A percentile compares a stretch with the other conserved stretches of the same genome.
Conservation (phyloP, 1,140 invertebrate species). For the Colletes gigas region DNA sequence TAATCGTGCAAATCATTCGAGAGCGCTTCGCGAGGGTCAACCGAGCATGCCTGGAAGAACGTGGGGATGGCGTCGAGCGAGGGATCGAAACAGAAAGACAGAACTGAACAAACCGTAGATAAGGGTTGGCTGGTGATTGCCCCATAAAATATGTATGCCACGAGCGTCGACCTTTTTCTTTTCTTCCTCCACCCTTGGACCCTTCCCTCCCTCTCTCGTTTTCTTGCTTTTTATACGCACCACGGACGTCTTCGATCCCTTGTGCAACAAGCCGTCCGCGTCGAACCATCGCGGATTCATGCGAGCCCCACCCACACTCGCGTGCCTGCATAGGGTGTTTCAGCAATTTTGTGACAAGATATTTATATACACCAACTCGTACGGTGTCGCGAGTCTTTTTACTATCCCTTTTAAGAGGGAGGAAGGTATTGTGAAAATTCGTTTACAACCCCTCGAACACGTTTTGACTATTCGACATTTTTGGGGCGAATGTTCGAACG, state of each 20-base stretch:
- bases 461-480: too few relatives aligned
- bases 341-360: neutral
- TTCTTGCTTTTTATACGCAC: slow-evolving; percentile 47
- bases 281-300: slow-evolving; percentile 36
- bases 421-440: too few relatives aligned
- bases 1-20: slow-evolving; percentile 70
- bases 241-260: slow-evolving; percentile 58
- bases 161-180: slow-evolving; percentile 70
- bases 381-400: too few relatives aligned
- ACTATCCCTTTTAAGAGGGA: too few relatives aligned
- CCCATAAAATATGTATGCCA: slow-evolving; percentile 80
- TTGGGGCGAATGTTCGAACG: too few relatives aligned
- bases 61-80: slow-evolving; percentile 19
- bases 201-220: neutral
- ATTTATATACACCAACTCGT: too few relatives aligned
- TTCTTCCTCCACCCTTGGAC: slow-evolving; percentile 28
- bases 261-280: slow-evolving; percentile 50
- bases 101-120: slow-evolving; percentile 79
- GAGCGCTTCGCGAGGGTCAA: slow-evolving; percentile 65
- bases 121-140: slow-evolving; percentile 78
- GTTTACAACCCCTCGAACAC: too few relatives aligned
- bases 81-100: slow-evolving; percentile 63
- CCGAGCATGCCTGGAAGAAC: neutral
- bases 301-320: neutral
- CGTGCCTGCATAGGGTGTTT: slow-evolving; percentile 6